These are phyloP conservation scores for Notodonta dromedarius DNA, from an alignment of 2,888 invertebrate genomes.

Conservation along the genomic window DNA sequence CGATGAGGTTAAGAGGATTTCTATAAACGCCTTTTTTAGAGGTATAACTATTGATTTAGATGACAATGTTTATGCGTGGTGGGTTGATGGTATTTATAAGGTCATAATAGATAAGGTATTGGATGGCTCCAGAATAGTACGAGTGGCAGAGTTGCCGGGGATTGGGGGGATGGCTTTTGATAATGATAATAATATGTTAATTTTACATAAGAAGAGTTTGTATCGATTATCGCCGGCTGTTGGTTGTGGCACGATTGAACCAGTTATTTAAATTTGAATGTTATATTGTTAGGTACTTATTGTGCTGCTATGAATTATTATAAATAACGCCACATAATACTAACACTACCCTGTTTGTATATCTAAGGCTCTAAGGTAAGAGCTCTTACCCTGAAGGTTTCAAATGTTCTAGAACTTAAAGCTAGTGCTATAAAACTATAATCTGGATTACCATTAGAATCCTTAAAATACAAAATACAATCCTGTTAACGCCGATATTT, in stretches of 20 bases:
- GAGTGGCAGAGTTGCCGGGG: slow-evolving; percentile 51
- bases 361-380: no score
- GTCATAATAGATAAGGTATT: slow-evolving; percentile 55
- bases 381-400: no score
- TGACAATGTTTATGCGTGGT: slow-evolving; percentile 68
- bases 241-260: slow-evolving; percentile 27
- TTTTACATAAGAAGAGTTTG: slow-evolving; percentile 57
- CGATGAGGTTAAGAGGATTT: slow-evolving; percentile 49
- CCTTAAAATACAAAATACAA: no score
- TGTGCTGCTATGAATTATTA: no score
- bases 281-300: no score
- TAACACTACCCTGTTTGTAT: no score
- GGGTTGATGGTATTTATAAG: slow-evolving; percentile 72
- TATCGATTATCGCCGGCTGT: slow-evolving; percentile 50
- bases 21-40: slow-evolving; percentile 66
- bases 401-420: no score
- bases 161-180: slow-evolving; percentile 72
- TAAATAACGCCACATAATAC: no score
- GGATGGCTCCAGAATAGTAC: slow-evolving; percentile 51
- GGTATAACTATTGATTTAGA: slow-evolving; percentile 67
- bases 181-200: slow-evolving; percentile 65
- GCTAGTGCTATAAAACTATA: no score
- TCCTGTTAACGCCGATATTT: no score
- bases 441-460: no score
- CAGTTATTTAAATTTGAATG: no score